Percentiles rank a stretch among this genome's conserved stretches.
phyloP scores from a whole-genome alignment of 2,113 vertebrate genomes.

The Dendropsophus ebraccatus region DNA sequence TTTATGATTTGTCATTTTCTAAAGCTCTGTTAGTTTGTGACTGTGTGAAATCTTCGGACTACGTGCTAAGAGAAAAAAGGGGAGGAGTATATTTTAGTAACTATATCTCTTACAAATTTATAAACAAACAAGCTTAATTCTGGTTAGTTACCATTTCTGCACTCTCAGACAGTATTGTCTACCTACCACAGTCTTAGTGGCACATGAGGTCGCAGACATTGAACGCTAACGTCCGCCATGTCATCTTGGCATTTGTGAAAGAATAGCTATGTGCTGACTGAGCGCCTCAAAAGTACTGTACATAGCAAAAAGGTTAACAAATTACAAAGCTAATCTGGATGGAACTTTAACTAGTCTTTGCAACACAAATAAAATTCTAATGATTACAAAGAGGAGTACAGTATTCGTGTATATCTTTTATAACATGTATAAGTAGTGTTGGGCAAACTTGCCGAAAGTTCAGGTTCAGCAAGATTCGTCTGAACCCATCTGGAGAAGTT shows the following conservation, averaged over 20 bases:
- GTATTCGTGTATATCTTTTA: no score
- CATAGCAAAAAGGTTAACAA: conserved; percentile 2
- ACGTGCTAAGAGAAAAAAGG: neutral
- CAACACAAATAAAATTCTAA: conserved; percentile 7
- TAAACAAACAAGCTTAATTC: neutral
- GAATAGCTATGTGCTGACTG: conserved; percentile 1
- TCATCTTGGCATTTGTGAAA: neutral
- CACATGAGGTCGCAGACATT: neutral
- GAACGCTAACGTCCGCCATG: neutral
- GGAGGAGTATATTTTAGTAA: neutral
- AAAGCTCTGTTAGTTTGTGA: no score
- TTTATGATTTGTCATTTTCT: no score
- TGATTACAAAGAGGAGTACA: neutral
- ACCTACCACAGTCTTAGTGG: neutral
- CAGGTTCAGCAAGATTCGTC: no score
- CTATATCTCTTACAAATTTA: neutral
- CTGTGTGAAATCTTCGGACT: no score
- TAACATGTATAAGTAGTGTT: no score
- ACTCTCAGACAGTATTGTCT: neutral
- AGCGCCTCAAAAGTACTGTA: neutral
- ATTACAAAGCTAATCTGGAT: conserved; percentile 1
- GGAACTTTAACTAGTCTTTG: neutral
- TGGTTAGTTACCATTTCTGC: neutral
- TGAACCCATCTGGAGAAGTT: no score
- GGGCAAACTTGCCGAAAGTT: no score